Conservation (phyloP, 1,140 invertebrate species). For the Temnothorax nylanderi region DNA sequence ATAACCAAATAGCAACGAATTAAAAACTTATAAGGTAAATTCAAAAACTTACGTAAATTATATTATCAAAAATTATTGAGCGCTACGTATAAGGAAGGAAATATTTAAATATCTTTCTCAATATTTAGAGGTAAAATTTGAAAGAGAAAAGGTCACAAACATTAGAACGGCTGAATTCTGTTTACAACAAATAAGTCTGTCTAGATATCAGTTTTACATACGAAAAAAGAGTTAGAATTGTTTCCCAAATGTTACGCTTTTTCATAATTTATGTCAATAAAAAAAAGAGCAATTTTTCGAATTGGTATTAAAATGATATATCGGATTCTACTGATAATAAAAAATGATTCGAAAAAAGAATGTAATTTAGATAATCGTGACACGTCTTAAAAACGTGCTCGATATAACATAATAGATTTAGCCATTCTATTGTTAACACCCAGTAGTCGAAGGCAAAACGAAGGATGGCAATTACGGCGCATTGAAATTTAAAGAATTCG, state of each 20-base stretch:
- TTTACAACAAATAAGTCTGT: not conserved
- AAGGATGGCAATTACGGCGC: constrained; percentile 44
- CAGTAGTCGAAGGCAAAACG: constrained; percentile 33
- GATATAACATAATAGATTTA: constrained; percentile 7
- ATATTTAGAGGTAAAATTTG: constrained; percentile 33
- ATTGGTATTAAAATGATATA: not conserved
- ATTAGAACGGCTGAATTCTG: constrained; percentile 23
- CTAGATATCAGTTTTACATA: not conserved
- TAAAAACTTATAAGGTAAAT: constrained; percentile 49
- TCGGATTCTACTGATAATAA: not conserved
- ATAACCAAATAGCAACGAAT: constrained; percentile 36
- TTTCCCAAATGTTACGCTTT: not conserved
- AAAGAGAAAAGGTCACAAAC: constrained; percentile 21
- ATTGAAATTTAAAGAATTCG: constrained; percentile 17
- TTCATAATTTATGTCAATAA: not conserved
- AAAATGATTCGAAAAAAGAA: not conserved
- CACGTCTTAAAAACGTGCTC: not conserved
- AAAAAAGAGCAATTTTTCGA: not conserved
- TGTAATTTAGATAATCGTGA: not conserved
- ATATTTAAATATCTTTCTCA: constrained; percentile 42
- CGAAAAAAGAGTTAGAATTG: not conserved
- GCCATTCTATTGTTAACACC: constrained; percentile 41
- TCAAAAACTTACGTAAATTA: constrained; percentile 8
- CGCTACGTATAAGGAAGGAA: constrained; percentile 11
- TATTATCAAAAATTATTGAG: constrained; percentile 43